phyloP scores from a whole-genome alignment of 2,888 invertebrate species.

The Scaptomyza polygonia region DNA sequence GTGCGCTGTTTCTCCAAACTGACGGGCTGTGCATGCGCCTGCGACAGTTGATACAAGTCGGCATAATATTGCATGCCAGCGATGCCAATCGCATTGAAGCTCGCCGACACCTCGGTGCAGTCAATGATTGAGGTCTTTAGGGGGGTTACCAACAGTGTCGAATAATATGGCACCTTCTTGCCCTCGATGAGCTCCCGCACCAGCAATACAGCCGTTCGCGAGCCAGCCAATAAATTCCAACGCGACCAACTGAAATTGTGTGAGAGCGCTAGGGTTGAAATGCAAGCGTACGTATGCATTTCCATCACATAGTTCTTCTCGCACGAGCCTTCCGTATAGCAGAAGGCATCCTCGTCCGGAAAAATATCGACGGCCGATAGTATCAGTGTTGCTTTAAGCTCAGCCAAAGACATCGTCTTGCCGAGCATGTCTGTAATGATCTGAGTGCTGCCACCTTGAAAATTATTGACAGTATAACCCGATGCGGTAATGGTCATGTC shows the following conservation, averaged over 20 bases:
- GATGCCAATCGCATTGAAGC: constrained; percentile 86
- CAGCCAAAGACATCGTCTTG: constrained; percentile 74
- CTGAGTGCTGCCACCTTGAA: constrained; percentile 83
- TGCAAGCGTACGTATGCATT: constrained; percentile 90
- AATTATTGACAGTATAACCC: constrained; percentile 83
- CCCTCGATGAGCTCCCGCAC: constrained; percentile 83
- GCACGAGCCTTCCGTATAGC: constrained; percentile 88
- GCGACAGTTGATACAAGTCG: constrained; percentile 89
- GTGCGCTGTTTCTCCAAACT: constrained; percentile 80
- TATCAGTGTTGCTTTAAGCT: constrained; percentile 83
- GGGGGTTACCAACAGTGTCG: constrained; percentile 87
- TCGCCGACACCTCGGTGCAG: constrained; percentile 90
- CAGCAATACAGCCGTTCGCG: constrained; percentile 82
- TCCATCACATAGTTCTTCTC: constrained; percentile 90
- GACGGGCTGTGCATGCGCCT: constrained; percentile 85
- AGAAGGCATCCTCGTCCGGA: constrained; percentile 91
- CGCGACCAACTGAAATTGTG: constrained; percentile 93
- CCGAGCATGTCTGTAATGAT: constrained; percentile 82
- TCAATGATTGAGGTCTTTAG: constrained; percentile 88
- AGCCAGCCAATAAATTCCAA: constrained; percentile 87
- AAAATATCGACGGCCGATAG: constrained; percentile 92
- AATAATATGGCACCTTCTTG: constrained; percentile 84
- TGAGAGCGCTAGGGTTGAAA: constrained; percentile 89
- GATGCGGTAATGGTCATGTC: constrained; percentile 85
- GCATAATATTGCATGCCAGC: constrained; percentile 87